Conservation (phyloP, 2,888 invertebrate genomes). For the Cetonia aurata region DNA sequence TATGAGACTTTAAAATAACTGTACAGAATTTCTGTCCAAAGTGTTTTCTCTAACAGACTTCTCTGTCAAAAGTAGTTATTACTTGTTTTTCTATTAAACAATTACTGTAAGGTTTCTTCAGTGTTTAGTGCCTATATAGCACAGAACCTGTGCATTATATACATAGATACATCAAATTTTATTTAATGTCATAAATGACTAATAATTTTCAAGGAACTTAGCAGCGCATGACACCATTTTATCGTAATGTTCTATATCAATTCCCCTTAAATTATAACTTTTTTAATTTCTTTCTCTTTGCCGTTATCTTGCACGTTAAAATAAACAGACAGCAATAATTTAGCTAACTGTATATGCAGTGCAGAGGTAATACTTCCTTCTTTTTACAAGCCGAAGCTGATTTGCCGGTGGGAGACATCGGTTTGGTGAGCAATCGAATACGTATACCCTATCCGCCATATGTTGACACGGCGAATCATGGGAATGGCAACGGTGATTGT, state of each 20-base stretch:
- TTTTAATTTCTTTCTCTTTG: slow-evolving; percentile 10
- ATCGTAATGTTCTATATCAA: background rate
- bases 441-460: slow-evolving; percentile 2
- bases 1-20: too few species aligned
- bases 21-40: too few species aligned
- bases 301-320: slow-evolving; percentile 14
- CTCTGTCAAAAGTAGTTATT: too few species aligned
- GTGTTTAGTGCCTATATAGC: too few species aligned
- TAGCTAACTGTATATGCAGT: slow-evolving; percentile 24
- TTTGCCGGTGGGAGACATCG: too few species aligned
- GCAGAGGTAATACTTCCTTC: slow-evolving; percentile 18
- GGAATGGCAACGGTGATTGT: slow-evolving; percentile 7
- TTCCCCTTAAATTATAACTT: background rate
- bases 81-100: too few species aligned
- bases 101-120: too few species aligned
- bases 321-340: slow-evolving; percentile 14
- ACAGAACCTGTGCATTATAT: too few species aligned
- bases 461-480: background rate
- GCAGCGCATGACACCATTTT: background rate
- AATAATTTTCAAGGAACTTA: background rate
- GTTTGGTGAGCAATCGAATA: background rate
- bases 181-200: too few species aligned
- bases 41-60: too few species aligned
- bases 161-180: too few species aligned
- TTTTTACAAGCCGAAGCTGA: background rate